These are phyloP conservation scores for Phymastichus coffea DNA, from an alignment of 1,140 invertebrate species.

Conservation along the genomic window DNA sequence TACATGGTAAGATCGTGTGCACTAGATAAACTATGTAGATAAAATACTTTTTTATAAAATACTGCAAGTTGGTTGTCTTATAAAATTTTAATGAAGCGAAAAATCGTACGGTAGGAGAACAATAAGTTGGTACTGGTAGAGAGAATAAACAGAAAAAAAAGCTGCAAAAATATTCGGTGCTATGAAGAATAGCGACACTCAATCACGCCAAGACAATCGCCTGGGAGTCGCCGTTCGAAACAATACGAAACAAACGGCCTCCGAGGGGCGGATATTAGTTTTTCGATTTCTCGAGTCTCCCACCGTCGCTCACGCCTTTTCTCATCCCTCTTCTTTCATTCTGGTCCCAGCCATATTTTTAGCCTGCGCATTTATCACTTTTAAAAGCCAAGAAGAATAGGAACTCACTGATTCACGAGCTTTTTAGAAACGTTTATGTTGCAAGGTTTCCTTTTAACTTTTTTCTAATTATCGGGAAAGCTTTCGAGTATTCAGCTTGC, in stretches of 20 bases:
- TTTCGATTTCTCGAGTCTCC: slow-evolving; percentile 48
- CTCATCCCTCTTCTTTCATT: not conserved
- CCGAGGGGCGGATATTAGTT: slow-evolving; percentile 53
- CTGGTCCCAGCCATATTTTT: slow-evolving; percentile 52
- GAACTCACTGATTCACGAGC: slow-evolving; percentile 37
- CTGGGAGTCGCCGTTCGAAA: slow-evolving; percentile 44
- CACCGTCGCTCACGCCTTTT: slow-evolving; percentile 26
- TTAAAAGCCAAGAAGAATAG: slow-evolving; percentile 45
- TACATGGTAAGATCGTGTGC: no score
- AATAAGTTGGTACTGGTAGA: no score
- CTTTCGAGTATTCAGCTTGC: no score
- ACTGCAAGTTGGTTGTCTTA: no score
- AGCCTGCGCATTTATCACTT: slow-evolving; percentile 51
- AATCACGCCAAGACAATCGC: slow-evolving; percentile 49
- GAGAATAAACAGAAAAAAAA: slow-evolving; percentile 2
- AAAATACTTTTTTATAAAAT: no score
- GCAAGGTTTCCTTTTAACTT: not conserved
- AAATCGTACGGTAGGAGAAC: no score
- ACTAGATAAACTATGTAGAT: no score
- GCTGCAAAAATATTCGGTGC: not conserved
- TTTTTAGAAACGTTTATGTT: slow-evolving; percentile 4
- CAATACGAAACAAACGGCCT: slow-evolving; percentile 55
- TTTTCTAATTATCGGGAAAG: not conserved
- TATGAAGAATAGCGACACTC: slow-evolving; percentile 52
- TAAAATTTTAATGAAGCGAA: no score